Conservation (phyloP, 2,888 invertebrate species). For the Glyphotaelius pellucidus region DNA sequence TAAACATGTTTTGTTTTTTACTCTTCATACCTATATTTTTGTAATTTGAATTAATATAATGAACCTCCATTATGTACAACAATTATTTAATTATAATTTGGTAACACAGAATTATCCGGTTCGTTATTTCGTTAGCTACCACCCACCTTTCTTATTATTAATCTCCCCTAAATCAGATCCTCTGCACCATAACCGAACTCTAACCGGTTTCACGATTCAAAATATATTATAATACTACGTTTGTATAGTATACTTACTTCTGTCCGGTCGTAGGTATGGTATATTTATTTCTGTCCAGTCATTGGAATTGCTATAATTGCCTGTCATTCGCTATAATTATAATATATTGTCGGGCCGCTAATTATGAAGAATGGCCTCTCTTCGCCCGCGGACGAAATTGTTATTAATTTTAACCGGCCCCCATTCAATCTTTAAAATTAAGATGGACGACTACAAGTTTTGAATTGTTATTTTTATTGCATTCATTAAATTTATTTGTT, state of each 20-base stretch:
- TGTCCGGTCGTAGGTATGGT: not conserved
- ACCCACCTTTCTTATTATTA: not conserved
- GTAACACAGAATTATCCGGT: too few relatives aligned
- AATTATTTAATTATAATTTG: too few relatives aligned
- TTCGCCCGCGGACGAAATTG: not conserved
- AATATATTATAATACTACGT: not conserved
- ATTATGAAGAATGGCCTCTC: constrained; percentile 44
- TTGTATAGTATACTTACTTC: not conserved
- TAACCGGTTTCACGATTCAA: not conserved
- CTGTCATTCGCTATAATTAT: constrained; percentile 51
- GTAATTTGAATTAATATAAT: too few relatives aligned
- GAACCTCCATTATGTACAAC: too few relatives aligned
- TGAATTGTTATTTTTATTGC: not conserved
- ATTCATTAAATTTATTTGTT: not conserved
- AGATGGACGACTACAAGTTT: not conserved
- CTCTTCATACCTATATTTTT: too few relatives aligned
- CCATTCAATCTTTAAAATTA: constrained; percentile 20
- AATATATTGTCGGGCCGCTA: constrained; percentile 48
- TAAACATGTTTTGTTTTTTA: too few relatives aligned
- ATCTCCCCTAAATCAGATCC: not conserved
- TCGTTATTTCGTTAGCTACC: too few relatives aligned
- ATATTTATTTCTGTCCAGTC: constrained; percentile 29
- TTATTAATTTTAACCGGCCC: constrained; percentile 17
- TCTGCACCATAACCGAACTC: not conserved
- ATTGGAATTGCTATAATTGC: constrained; percentile 46